A percentile compares a stretch with the other conserved stretches of the same genome.
These are phyloP conservation scores for Heliconius erato DNA, from an alignment of 2,888 invertebrate genomes.

Conservation along the genomic window DNA sequence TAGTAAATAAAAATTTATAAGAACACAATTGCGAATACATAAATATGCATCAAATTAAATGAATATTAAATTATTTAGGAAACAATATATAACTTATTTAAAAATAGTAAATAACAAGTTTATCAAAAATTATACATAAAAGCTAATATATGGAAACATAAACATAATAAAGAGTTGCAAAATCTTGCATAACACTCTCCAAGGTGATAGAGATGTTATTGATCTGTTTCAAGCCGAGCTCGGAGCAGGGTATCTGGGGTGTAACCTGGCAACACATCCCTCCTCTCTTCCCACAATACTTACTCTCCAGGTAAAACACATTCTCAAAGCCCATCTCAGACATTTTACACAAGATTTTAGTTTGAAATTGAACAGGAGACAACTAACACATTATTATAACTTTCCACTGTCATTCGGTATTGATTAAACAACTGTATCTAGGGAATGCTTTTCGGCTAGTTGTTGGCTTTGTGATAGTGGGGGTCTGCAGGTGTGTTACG, in stretches of 20 bases:
- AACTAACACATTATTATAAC: slow-evolving; percentile 71
- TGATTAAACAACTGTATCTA: slow-evolving; percentile 83
- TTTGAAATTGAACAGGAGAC: slow-evolving; percentile 58
- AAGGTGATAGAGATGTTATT: slow-evolving; percentile 79
- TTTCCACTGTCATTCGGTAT: slow-evolving; percentile 70
- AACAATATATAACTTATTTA: no score
- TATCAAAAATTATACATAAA: neutral
- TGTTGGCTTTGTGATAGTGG: slow-evolving; percentile 68
- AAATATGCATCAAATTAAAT: no score
- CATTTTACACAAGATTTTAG: slow-evolving; percentile 68
- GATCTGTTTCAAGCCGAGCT: slow-evolving; percentile 71
- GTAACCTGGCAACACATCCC: slow-evolving; percentile 84
- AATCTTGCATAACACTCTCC: slow-evolving; percentile 81
- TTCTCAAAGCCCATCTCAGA: slow-evolving; percentile 83
- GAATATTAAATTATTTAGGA: no score
- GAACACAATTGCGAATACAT: no score
- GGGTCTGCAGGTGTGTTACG: slow-evolving; percentile 81
- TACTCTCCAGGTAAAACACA: slow-evolving; percentile 84
- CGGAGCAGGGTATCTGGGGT: slow-evolving; percentile 66
- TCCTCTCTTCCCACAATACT: slow-evolving; percentile 73
- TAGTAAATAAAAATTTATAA: no score
- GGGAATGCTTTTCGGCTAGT: slow-evolving; percentile 58
- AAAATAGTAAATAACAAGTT: no score
- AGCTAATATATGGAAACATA: slow-evolving; percentile 14
- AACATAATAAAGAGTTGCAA: slow-evolving; percentile 45